Evolutionary conservation across 2,113 vertebrate genomes (phyloP), one percentile per base, ranked within the genome.

Genomic region (Aptenodytes forsteri): DNA sequence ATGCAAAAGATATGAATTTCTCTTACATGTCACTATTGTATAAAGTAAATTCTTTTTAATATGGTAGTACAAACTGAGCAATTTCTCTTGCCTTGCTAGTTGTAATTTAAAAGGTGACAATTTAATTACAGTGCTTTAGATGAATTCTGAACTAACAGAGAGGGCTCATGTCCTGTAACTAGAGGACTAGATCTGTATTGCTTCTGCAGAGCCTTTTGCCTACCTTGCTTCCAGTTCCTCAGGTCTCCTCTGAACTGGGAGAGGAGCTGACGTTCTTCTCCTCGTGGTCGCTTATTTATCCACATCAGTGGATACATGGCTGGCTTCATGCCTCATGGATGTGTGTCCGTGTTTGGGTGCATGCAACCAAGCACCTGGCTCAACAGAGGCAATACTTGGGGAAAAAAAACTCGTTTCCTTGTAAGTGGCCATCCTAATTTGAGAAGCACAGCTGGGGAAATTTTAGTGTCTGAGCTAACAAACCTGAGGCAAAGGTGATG

Each of bases 261-360:
- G 42, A 47, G 26, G 52, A 50, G 55, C 59, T 49, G 62, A 9
- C 13, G 5, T 77, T 82, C 22, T 85, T 65, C 32, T 83, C 29
- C 70, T 38, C 21, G 5, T 5, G 22, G 44, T 23, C 38, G 30
- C 23, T 79, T 34, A 8, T 7, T 44, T 30, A 40, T 18, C 40
- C 47, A 7, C 0, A 0, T 6, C 21, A 58, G 23, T 58, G 69
- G 5, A 32, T 32, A 19, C 3, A 0, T 13, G 34, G 27, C 30
- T 34, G 27, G 22, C 32, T 50, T 75, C 26, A 2, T 21, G 15
- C 47, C 30, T 83, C 9, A 1, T 9, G 19, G 73, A 36, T 27
- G 26, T 21, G 15, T 23, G 49, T 29, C 49, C 56, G 1, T 50
- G 46, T 21, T 54, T 67, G 29, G 20, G 30, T 61, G 11, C 36